Evolutionary conservation across 1,140 invertebrate genomes (phyloP).

Genomic region (Chironomus striatipennis): DNA sequence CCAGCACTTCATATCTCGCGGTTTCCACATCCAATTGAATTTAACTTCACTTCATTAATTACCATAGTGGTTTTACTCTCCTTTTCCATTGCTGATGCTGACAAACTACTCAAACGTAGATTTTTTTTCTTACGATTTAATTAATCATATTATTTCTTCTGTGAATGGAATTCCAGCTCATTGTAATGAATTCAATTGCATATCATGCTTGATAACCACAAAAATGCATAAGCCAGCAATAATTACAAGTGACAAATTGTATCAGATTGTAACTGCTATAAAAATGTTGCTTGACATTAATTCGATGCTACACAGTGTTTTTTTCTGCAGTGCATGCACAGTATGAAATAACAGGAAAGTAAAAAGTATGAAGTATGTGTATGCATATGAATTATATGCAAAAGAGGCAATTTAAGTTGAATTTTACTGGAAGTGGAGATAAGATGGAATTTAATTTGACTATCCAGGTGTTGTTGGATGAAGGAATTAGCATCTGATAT

Average conservation of each 20-base stretch:
- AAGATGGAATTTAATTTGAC: too few species aligned
- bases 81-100: neutral
- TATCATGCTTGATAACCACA: neutral
- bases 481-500: too few species aligned
- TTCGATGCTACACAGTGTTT: neutral
- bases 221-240: constrained; percentile 12
- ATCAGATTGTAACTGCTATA: neutral
- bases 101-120: too few species aligned
- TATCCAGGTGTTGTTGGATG: too few species aligned
- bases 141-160: neutral
- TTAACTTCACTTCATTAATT: neutral
- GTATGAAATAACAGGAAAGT: too few species aligned
- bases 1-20: neutral
- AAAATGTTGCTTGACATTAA: constrained; percentile 3
- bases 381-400: neutral
- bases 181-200: neutral
- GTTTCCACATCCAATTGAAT: neutral
- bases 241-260: constrained; percentile 9
- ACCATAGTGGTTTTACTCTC: neutral
- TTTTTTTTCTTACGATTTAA: neutral
- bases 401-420: neutral
- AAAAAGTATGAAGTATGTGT: too few species aligned
- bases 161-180: neutral
- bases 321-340: neutral
- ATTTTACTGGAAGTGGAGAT: neutral